Conservation (phyloP, 2,797 vertebrate genomes). For the Fistularia tabacaria region DNA sequence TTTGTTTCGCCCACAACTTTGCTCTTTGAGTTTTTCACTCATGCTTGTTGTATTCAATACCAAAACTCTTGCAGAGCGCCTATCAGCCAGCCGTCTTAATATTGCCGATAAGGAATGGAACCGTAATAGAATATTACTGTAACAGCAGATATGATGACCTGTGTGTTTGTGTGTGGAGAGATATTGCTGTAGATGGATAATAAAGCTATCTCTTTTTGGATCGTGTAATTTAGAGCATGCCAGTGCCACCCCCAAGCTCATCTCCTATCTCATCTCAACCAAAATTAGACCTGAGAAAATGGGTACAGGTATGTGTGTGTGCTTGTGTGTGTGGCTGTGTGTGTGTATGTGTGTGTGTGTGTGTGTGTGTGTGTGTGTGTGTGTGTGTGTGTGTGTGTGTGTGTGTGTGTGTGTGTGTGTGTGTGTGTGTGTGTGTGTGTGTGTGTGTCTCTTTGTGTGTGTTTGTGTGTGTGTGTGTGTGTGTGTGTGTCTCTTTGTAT, state of each 20-base stretch:
- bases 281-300: slow-evolving; percentile 68
- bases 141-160: slow-evolving; percentile 42
- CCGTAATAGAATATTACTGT: slow-evolving; percentile 52
- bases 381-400: too few species aligned
- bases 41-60: neutral
- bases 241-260: slow-evolving; percentile 53
- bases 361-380: too few species aligned
- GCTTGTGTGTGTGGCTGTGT: neutral
- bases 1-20: neutral
- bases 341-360: neutral
- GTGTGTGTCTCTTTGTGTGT: too few species aligned
- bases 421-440: too few species aligned
- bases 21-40: slow-evolving; percentile 20
- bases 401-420: too few species aligned
- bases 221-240: slow-evolving; percentile 66
- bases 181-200: slow-evolving; percentile 65
- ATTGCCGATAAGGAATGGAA: slow-evolving; percentile 25
- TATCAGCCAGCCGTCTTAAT: slow-evolving; percentile 34
- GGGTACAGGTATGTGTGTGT: slow-evolving; percentile 6
- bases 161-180: slow-evolving; percentile 23
- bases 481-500: too few species aligned
- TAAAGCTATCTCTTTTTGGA: slow-evolving; percentile 75
- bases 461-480: too few species aligned
- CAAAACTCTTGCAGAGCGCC: slow-evolving; percentile 6
- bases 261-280: slow-evolving; percentile 69